Evolutionary conservation across 2,888 invertebrate species (phyloP).

Genomic region (Galeopsomyia nigrocyanea): DNA sequence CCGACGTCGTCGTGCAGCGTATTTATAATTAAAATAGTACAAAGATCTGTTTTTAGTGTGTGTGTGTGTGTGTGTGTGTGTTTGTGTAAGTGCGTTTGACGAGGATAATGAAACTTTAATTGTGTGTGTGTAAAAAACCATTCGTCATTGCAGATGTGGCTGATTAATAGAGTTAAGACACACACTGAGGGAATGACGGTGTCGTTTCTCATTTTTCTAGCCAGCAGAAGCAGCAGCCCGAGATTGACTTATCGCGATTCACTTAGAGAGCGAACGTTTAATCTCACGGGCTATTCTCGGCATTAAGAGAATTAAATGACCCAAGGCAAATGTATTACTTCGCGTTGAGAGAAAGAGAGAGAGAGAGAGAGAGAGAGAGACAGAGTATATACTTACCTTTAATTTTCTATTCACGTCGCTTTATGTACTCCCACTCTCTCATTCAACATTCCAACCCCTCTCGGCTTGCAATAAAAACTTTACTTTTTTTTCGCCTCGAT

Average conservation of each 20-base stretch:
- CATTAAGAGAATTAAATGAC: conserved; percentile 28
- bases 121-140: background rate
- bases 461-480: too few species aligned
- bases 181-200: conserved; percentile 4
- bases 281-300: conserved; percentile 14
- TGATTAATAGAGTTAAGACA: conserved; percentile 26
- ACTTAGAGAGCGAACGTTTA: conserved; percentile 21
- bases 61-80: too few species aligned
- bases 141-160: too few species aligned
- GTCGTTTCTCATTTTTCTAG: conserved; percentile 17
- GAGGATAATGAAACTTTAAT: conserved; percentile 20
- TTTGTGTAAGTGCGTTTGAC: conserved; percentile 8
- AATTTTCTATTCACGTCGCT: conserved; percentile 2
- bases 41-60: too few species aligned
- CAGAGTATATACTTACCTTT: background rate
- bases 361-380: too few species aligned
- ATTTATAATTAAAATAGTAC: conserved; percentile 45
- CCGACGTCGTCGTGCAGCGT: background rate
- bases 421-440: too few species aligned
- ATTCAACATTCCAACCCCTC: too few species aligned
- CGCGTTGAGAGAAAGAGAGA: background rate
- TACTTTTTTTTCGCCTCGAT: too few species aligned
- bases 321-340: conserved; percentile 11
- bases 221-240: background rate
- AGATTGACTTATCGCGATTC: conserved; percentile 44